Evolutionary conservation across 2,888 invertebrate species (phyloP).

Genomic region (Toxonevra muliebris): DNA sequence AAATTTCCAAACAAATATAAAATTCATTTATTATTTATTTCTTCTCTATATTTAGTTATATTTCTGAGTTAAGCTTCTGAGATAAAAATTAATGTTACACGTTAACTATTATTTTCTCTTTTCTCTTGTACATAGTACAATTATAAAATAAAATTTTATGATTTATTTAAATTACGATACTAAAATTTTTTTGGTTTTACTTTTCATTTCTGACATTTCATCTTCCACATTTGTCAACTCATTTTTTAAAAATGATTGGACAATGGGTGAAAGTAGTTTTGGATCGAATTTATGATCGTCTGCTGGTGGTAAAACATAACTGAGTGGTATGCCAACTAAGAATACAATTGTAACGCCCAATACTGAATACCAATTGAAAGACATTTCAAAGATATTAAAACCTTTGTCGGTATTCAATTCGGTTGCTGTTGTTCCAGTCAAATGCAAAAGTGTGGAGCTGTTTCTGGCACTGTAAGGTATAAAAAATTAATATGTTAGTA

Average conservation of each 20-base stretch:
- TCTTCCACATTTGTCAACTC: constrained; percentile 41
- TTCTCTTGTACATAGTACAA: constrained; percentile 1
- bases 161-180: neutral
- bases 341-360: constrained; percentile 67
- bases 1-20: too few relatives aligned
- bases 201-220: constrained; percentile 43
- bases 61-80: neutral
- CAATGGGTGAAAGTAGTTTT: constrained; percentile 51
- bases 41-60: too few relatives aligned
- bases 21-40: too few relatives aligned
- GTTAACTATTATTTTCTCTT: neutral
- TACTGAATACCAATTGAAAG: constrained; percentile 70
- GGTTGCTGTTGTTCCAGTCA: neutral
- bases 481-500: too few relatives aligned
- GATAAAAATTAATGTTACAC: neutral
- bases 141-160: neutral
- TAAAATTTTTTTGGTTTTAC: constrained; percentile 14
- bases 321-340: constrained; percentile 67
- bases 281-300: constrained; percentile 48
- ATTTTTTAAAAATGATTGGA: constrained; percentile 45
- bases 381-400: constrained; percentile 67
- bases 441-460: neutral
- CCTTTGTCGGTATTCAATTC: constrained; percentile 17
- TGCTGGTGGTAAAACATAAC: constrained; percentile 64
- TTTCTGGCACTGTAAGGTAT: neutral